phyloP scores from a whole-genome alignment of 2,113 vertebrate species.

The Bostrychus sinensis region DNA sequence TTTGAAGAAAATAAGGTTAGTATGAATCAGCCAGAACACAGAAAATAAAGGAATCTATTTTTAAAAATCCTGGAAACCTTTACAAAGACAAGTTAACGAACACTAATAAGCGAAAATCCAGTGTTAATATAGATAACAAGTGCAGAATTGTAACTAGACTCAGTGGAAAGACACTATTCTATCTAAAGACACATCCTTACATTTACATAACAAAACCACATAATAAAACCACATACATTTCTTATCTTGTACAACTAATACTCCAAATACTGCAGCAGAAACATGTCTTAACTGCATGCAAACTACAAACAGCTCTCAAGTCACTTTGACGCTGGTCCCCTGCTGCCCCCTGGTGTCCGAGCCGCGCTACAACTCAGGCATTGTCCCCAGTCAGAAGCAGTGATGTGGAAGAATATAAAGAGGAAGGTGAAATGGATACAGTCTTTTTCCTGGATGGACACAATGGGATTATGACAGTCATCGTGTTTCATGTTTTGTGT shows the following conservation, averaged over 20 bases:
- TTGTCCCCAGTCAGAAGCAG: background rate
- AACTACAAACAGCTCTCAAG: background rate
- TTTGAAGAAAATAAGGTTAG: too few species aligned
- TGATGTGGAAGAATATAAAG: background rate
- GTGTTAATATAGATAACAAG: too few species aligned
- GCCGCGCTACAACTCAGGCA: background rate
- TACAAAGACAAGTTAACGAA: too few species aligned
- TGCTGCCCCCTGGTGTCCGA: conserved; percentile 65
- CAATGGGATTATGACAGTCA: conserved; percentile 4
- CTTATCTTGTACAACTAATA: background rate
- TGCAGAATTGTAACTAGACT: too few species aligned
- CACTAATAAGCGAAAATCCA: too few species aligned
- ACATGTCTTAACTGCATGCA: background rate
- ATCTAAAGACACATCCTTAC: too few species aligned
- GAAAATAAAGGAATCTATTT: too few species aligned
- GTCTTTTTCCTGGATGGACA: conserved; percentile 1
- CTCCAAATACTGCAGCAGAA: background rate
- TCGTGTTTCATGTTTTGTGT: conserved; percentile 16
- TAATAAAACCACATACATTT: background rate
- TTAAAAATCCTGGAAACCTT: too few species aligned
- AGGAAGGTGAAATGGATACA: background rate
- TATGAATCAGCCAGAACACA: too few species aligned
- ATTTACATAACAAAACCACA: too few species aligned
- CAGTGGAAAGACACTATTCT: too few species aligned
- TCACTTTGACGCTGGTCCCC: conserved; percentile 26